A percentile compares a stretch with the other conserved stretches of the same genome.
Conservation (phyloP, 2,888 invertebrate genomes). For the Mythimna vitellina region DNA sequence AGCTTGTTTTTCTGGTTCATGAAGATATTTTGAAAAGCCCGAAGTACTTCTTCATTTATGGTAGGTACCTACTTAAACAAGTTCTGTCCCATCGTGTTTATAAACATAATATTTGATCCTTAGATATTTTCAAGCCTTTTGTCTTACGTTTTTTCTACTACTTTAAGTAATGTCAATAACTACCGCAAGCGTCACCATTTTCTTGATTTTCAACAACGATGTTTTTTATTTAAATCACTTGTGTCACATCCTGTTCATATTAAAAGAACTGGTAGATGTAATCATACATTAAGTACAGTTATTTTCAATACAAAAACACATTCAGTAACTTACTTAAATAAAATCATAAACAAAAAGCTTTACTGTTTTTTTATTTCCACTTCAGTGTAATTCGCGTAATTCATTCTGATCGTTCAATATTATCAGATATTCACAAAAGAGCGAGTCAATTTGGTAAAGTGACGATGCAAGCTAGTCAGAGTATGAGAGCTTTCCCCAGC, state of each 20-base stretch:
- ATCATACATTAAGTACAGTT: constrained; percentile 14
- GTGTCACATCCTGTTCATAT: not conserved
- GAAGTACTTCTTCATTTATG: not conserved
- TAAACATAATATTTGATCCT: not conserved
- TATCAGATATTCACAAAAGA: constrained; percentile 48
- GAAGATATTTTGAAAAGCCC: not conserved
- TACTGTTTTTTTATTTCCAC: not conserved
- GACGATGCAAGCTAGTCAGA: constrained; percentile 49
- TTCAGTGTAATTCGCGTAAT: constrained; percentile 5
- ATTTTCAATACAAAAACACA: not conserved
- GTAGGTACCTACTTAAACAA: too few species aligned
- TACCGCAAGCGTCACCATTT: not conserved
- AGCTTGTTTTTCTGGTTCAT: too few species aligned
- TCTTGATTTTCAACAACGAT: not conserved
- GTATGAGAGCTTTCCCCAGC: constrained; percentile 49
- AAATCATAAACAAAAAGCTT: constrained; percentile 3
- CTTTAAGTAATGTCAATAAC: not conserved
- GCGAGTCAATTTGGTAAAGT: constrained; percentile 45
- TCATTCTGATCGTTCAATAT: constrained; percentile 16
- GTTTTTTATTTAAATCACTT: not conserved
- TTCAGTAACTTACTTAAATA: not conserved
- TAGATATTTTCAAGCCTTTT: not conserved
- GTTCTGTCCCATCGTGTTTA: not conserved
- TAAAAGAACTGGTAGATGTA: not conserved
- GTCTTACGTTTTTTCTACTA: not conserved